Evolutionary conservation across 2,113 vertebrate species (phyloP).

Genomic region (Muntiacus muntjak): DNA sequence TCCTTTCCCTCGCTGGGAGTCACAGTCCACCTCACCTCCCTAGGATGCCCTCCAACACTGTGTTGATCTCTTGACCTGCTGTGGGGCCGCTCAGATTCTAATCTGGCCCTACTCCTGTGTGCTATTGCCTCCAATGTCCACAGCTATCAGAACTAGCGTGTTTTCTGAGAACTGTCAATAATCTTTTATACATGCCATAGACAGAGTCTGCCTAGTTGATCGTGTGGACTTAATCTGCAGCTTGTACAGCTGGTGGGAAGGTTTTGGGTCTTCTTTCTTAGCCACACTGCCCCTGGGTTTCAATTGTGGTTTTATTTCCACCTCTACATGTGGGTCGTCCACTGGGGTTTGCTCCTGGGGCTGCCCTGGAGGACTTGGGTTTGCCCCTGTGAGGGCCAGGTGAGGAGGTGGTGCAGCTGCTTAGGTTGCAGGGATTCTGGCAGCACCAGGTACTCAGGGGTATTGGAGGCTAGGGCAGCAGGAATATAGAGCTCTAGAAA

Average conservation of each 20-base stretch:
- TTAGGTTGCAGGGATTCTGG: not conserved
- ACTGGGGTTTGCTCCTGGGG: not conserved
- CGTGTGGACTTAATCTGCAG: not conserved
- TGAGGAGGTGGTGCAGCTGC: not conserved
- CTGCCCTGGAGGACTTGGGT: not conserved
- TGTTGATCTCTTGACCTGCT: not conserved
- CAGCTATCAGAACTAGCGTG: not conserved
- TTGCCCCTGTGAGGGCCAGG: not conserved
- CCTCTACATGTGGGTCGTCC: not conserved
- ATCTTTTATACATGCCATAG: not conserved
- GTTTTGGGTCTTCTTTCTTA: not conserved
- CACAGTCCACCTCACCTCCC: not conserved
- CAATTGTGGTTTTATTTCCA: not conserved
- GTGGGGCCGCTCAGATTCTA: not conserved
- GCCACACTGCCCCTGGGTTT: not conserved
- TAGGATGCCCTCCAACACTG: not conserved
- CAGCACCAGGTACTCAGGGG: not conserved
- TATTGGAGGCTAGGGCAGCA: not conserved
- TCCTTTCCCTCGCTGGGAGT: not conserved
- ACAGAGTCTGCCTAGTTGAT: not conserved
- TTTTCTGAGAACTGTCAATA: not conserved
- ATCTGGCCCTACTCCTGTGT: not conserved
- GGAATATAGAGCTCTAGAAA: not conserved
- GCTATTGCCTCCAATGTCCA: not conserved
- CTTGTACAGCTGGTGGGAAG: not conserved